Evolutionary conservation across 2,888 invertebrate species (phyloP).

Genomic region (Herminia tarsipennalis): DNA sequence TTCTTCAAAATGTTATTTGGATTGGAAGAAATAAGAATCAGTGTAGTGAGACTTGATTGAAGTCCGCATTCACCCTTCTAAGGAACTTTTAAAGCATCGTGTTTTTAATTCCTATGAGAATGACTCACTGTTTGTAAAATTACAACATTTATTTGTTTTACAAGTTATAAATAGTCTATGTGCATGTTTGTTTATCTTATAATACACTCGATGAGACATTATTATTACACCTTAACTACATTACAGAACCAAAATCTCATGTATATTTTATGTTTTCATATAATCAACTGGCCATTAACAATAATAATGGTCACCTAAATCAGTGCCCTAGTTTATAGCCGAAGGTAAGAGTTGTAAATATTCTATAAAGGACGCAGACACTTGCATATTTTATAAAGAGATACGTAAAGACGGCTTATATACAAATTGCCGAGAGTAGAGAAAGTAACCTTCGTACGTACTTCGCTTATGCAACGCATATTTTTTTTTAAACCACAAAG

Average conservation of each 20-base stretch:
- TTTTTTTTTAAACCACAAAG: too few species aligned
- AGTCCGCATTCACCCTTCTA: slow-evolving; percentile 18
- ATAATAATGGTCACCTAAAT: slow-evolving; percentile 46
- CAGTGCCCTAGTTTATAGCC: slow-evolving; percentile 55
- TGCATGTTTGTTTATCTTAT: not conserved
- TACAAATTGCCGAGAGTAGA: too few species aligned
- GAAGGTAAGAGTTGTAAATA: slow-evolving; percentile 64
- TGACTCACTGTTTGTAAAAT: slow-evolving; percentile 4
- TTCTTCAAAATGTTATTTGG: too few species aligned
- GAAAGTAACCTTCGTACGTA: too few species aligned
- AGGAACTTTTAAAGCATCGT: slow-evolving; percentile 1
- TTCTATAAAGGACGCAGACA: slow-evolving; percentile 55
- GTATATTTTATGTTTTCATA: slow-evolving; percentile 35
- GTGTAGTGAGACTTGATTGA: too few species aligned
- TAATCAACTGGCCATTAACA: slow-evolving; percentile 45
- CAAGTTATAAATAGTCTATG: slow-evolving; percentile 4
- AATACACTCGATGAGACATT: slow-evolving; percentile 22
- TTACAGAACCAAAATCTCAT: slow-evolving; percentile 19
- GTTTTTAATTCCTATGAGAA: not conserved
- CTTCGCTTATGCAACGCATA: too few species aligned
- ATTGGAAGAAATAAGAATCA: too few species aligned
- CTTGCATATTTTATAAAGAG: slow-evolving; percentile 45
- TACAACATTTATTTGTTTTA: not conserved
- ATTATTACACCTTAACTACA: slow-evolving; percentile 28
- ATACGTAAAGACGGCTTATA: slow-evolving; percentile 50